Evolutionary conservation across 2,888 invertebrate genomes (phyloP), one percentile per base, ranked within the genome.

Genomic region (Tetragonisca angustula): DNA sequence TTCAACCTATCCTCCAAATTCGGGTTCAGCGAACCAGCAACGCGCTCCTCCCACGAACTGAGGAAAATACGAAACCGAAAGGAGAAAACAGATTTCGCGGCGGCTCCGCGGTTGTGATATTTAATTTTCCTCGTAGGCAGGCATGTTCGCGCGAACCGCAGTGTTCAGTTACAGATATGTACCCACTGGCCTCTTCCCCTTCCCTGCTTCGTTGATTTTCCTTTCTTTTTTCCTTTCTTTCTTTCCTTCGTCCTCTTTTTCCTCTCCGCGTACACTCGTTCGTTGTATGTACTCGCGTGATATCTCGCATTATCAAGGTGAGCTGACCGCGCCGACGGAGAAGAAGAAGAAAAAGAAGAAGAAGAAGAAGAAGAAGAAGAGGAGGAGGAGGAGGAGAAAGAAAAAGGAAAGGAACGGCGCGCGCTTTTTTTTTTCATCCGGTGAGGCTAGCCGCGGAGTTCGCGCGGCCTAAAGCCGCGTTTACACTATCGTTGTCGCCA

Each of bases 241-340:
- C 61, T 3, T 4, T 4, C 32, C 32, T 52, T 50, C 36, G 17
- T 59, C 62, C 56, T 67, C 70, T 76, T 70, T 76, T 19, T 36
- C 67, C 69, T 69, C 62, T 21, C 62, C 61, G 17, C 69, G 62
- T 79, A 70, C 81, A 13, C 78, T 73, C 77, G 81, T 79, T 72
- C 69, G 85, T 76, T 81, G 80, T 36, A 84, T 75, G 80, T 83
- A 86, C 77, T 87, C 82, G 88, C 88, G 90, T 87, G 90, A 89
- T 91, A 90, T 89, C 91, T 89, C 89, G 89, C 88, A 88, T 90
- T 90, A 90, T 90, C 90, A 91, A 91, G 91, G 91, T 90, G 87
- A 91, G 81, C 86, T 88, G 87, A 89, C 86, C 85, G 84, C 85
- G 85, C 76, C 65, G 85, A 61, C 79, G 69, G 67, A 74, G 73